These are phyloP conservation scores for Harmothoe impar DNA, from an alignment of 2,888 invertebrate species.

Conservation along the genomic window DNA sequence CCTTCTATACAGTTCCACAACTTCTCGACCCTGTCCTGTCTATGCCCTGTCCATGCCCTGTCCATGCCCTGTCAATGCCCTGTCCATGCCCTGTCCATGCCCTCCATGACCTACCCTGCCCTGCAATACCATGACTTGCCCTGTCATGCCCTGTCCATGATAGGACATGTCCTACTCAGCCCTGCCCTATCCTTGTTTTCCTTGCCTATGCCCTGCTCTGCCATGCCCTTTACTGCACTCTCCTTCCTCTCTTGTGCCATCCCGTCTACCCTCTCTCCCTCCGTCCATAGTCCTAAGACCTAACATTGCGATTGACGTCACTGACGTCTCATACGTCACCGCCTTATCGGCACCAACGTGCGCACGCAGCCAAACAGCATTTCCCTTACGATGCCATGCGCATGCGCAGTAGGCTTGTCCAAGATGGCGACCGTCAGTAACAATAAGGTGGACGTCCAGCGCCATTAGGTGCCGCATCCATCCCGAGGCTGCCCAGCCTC, in stretches of 20 bases:
- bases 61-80: too few species aligned
- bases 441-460: conserved; percentile 2
- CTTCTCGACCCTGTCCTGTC: too few species aligned
- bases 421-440: conserved; percentile 57
- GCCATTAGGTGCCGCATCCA: neutral
- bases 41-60: too few species aligned
- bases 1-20: too few species aligned
- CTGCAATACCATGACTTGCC: too few species aligned
- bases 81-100: neutral
- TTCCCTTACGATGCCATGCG: conserved; percentile 47
- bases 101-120: neutral
- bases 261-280: neutral
- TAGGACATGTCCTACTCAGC: too few species aligned
- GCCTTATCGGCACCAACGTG: conserved; percentile 23
- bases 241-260: neutral
- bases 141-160: too few species aligned
- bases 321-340: conserved; percentile 31
- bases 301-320: neutral
- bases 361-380: conserved; percentile 58
- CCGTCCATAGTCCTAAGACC: neutral
- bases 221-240: neutral
- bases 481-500: conserved; percentile 18
- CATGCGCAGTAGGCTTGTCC: conserved; percentile 25
- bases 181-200: neutral
- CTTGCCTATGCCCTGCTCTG: neutral